Evolutionary conservation across 2,888 invertebrate genomes (phyloP).

Genomic region (Platerodrilus igneus): DNA sequence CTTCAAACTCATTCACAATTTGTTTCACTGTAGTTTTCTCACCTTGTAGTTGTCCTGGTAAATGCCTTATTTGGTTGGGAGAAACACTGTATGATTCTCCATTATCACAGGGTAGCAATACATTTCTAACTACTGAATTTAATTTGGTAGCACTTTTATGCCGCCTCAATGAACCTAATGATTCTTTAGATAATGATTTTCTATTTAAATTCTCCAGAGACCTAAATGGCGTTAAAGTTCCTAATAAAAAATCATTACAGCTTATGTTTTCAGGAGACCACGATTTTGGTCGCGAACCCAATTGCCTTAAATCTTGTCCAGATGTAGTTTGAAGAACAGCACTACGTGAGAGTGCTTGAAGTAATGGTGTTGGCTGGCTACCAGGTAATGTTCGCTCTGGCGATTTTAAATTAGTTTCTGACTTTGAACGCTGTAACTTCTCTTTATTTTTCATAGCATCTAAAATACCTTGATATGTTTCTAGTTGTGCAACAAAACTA

Average conservation of each 20-base stretch:
- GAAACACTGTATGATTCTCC: constrained; percentile 86
- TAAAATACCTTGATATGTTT: constrained; percentile 90
- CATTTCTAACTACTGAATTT: constrained; percentile 57
- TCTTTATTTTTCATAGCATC: constrained; percentile 96
- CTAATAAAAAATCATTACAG: constrained; percentile 56
- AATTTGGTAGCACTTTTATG: constrained; percentile 20
- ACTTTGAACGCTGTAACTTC: constrained; percentile 87
- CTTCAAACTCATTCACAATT: constrained; percentile 69
- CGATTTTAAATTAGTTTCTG: constrained; percentile 82
- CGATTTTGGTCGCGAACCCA: constrained; percentile 46
- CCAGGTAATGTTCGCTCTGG: constrained; percentile 56
- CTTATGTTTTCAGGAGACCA: constrained; percentile 58
- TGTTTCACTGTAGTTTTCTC: constrained; percentile 56
- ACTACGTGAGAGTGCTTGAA: constrained; percentile 50
- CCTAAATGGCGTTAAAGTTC: constrained; percentile 57
- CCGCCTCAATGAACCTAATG: constrained; percentile 20
- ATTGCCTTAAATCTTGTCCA: constrained; percentile 34
- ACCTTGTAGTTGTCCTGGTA: constrained; percentile 51
- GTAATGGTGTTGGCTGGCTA: constrained; percentile 59
- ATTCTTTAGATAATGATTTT: constrained; percentile 18
- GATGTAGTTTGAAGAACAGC: constrained; percentile 26
- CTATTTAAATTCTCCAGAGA: constrained; percentile 61
- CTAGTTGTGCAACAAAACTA: constrained; percentile 89
- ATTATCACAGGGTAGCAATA: constrained; percentile 79
- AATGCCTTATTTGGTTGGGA: constrained; percentile 82